Evolutionary conservation across 2,113 vertebrate genomes (phyloP).

Genomic region (Pogonocichla stellata): DNA sequence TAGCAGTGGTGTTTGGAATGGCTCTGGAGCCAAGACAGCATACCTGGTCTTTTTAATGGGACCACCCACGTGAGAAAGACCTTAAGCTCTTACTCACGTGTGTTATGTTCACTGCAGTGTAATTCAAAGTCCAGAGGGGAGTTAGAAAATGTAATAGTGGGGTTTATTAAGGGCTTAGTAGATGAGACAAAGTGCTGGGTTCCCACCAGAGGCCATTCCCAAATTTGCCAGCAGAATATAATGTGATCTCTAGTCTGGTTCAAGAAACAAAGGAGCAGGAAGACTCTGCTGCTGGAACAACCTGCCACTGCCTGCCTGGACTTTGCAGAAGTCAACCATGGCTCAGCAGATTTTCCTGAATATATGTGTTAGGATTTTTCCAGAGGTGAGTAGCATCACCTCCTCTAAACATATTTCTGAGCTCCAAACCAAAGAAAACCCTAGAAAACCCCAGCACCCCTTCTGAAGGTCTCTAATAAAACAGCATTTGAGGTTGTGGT

Average conservation of each 20-base stretch:
- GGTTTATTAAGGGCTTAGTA: conserved; percentile 22
- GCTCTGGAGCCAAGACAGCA: conserved; percentile 7
- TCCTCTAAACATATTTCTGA: neutral
- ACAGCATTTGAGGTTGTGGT: neutral
- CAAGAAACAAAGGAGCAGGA: neutral
- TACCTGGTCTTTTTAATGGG: conserved; percentile 22
- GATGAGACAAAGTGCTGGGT: neutral
- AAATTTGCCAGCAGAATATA: neutral
- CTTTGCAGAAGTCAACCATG: neutral
- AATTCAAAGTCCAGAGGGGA: conserved; percentile 40
- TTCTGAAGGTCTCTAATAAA: neutral
- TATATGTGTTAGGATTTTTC: neutral
- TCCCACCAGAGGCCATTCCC: neutral
- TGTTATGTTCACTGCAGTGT: neutral
- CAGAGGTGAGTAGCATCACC: neutral
- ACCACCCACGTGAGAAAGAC: conserved; percentile 35
- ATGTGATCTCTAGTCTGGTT: neutral
- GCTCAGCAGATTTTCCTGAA: neutral
- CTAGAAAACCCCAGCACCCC: neutral
- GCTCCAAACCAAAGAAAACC: neutral
- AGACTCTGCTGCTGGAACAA: neutral
- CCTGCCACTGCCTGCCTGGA: neutral
- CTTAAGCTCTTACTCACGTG: conserved; percentile 25
- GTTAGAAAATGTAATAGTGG: neutral
- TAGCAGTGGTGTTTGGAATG: conserved; percentile 26